Evolutionary conservation across 2,113 vertebrate species (phyloP), one percentile per base, ranked within the genome.

Genomic region (Channa maculata): DNA sequence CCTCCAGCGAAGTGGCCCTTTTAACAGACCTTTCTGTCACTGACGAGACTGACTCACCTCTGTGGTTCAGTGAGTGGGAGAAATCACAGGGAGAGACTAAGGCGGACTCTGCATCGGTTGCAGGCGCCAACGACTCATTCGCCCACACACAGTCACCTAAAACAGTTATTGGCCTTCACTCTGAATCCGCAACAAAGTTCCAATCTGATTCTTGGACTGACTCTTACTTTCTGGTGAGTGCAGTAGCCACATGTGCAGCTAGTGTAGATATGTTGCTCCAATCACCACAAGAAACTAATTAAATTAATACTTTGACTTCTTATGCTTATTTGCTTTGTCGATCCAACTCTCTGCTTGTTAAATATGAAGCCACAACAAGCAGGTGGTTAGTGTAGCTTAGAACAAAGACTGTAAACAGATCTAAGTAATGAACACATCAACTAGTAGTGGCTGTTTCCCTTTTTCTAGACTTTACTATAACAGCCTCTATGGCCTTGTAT

Each of bases 211-310:
- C 92, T 50, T 91, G 78, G 2, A 24, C 91, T 66, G 94, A 93
- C 48, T 93, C 94, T 85, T 92, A 94, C 82, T 89, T 94, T 55
- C 90, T 87, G 95, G 97, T 98, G 92, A 96, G 95, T 94, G 71
- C 39, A 75, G 72, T 71, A 43, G n/a, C 8, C 55, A 3, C 1
- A 0, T 60, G 61, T 44, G 37, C 6, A 48, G 41, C 33, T 24
- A 9, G 39, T 38, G 52, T 50, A 70, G 14, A 49, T 52, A 9
- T 44, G 9, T 6, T 54, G 1, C 50, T 4, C 46, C 38, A 44
- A 13, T 50, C 36, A 13, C 5, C 14, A 50, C 8, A 39, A 55
- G 4, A 49, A 68, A 34, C 45, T 38, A 15, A 34, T 63, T 44
- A 9, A 9, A 34, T 10, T 11, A 33, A 6, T 59, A 41, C 39